Conservation (phyloP, 2,888 invertebrate species). For the Gymnoscelis rufifasciata region DNA sequence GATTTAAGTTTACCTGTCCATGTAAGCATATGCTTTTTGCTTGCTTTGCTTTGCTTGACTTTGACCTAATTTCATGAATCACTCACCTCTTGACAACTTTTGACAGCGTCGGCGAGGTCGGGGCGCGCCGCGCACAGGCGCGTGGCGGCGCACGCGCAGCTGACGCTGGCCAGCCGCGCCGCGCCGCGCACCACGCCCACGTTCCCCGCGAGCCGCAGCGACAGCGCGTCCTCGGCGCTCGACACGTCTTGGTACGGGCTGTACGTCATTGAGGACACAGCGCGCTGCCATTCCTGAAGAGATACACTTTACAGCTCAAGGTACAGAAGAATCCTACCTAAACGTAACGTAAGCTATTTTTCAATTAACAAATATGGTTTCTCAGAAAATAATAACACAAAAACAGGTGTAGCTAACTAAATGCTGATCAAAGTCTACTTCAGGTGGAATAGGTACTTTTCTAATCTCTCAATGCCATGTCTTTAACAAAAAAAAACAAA, state of each 20-base stretch:
- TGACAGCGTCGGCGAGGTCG: slow-evolving; percentile 53
- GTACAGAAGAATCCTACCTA: not conserved
- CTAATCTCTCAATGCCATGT: too few species aligned
- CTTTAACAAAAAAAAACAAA: too few species aligned
- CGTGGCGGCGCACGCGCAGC: slow-evolving; percentile 70
- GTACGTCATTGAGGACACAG: slow-evolving; percentile 52
- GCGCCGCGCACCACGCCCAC: slow-evolving; percentile 69
- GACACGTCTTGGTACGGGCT: slow-evolving; percentile 24
- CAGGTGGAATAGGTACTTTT: too few species aligned
- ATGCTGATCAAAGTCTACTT: too few species aligned
- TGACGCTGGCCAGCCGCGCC: slow-evolving; percentile 66
- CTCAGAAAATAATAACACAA: too few species aligned
- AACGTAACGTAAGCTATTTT: too few species aligned
- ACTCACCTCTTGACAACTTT: slow-evolving; percentile 61
- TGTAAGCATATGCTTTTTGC: too few species aligned
- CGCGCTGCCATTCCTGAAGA: slow-evolving; percentile 65
- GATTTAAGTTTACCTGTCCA: too few species aligned
- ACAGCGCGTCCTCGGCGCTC: slow-evolving; percentile 27
- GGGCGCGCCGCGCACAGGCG: slow-evolving; percentile 58
- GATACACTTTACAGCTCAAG: not conserved
- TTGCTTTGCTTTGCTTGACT: too few species aligned
- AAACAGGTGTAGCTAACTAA: too few species aligned
- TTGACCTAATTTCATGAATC: not conserved
- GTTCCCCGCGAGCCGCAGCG: slow-evolving; percentile 43
- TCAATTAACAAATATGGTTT: too few species aligned